Evolutionary conservation across 2,888 invertebrate genomes (phyloP).

Genomic region (Torymus aiolomorphi): DNA sequence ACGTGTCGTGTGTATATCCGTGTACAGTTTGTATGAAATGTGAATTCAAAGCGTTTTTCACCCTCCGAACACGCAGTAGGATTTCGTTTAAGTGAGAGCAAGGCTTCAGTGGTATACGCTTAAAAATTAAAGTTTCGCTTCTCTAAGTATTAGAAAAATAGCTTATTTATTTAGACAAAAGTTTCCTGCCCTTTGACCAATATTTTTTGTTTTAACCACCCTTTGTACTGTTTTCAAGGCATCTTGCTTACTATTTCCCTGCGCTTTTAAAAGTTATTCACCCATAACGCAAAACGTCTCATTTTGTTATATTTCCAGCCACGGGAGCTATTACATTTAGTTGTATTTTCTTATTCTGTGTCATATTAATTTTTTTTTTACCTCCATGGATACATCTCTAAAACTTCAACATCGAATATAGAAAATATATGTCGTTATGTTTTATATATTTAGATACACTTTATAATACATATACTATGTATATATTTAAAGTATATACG

Average conservation of each 20-base stretch:
- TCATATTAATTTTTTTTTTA: slow-evolving; percentile 37
- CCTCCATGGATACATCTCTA: slow-evolving; percentile 72
- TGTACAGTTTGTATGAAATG: neutral
- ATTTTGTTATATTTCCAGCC: slow-evolving; percentile 22
- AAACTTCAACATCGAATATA: slow-evolving; percentile 75
- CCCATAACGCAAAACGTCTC: slow-evolving; percentile 23
- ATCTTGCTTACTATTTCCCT: slow-evolving; percentile 75
- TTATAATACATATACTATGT: slow-evolving; percentile 70
- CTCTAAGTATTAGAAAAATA: slow-evolving; percentile 74
- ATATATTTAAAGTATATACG: slow-evolving; percentile 64
- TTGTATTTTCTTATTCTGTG: slow-evolving; percentile 26
- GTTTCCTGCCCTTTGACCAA: slow-evolving; percentile 75
- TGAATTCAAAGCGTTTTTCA: slow-evolving; percentile 50
- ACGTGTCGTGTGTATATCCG: slow-evolving; percentile 26
- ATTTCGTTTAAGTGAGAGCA: slow-evolving; percentile 72
- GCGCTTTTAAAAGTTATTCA: slow-evolving; percentile 62
- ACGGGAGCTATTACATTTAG: slow-evolving; percentile 16
- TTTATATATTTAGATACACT: slow-evolving; percentile 69
- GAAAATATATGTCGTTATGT: slow-evolving; percentile 74
- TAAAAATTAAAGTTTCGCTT: slow-evolving; percentile 70
- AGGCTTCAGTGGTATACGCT: slow-evolving; percentile 73
- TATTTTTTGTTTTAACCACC: slow-evolving; percentile 70
- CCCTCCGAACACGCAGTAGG: slow-evolving; percentile 59
- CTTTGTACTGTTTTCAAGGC: slow-evolving; percentile 77
- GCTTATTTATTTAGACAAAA: slow-evolving; percentile 75